These are phyloP conservation scores for Drosophila aldrichi DNA, from an alignment of 2,888 invertebrate genomes.

Conservation along the genomic window DNA sequence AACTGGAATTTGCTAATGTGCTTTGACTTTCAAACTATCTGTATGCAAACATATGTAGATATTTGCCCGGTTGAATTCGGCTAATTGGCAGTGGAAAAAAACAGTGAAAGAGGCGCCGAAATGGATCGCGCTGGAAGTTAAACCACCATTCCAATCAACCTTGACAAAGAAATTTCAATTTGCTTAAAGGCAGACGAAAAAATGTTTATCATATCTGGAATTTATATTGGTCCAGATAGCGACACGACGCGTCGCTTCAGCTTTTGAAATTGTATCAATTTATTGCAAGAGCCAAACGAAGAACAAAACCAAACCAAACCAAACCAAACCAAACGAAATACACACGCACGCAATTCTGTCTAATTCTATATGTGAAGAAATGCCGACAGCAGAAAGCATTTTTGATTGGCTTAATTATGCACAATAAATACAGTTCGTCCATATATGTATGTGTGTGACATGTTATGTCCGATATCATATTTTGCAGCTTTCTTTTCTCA, in stretches of 20 bases:
- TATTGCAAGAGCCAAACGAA: constrained; percentile 14
- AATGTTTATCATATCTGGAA: constrained; percentile 26
- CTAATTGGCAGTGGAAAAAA: constrained; percentile 55
- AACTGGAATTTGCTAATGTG: constrained; percentile 36
- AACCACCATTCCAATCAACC: constrained; percentile 53
- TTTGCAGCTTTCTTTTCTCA: constrained; percentile 69
- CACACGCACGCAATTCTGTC: constrained; percentile 42
- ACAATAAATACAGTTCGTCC: constrained; percentile 54
- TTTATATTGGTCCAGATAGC: constrained; percentile 25
- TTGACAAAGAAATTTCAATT: constrained; percentile 72
- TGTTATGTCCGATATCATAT: constrained; percentile 24
- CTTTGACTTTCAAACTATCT: constrained; percentile 41
- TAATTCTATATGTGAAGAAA: constrained; percentile 42
- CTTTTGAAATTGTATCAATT: constrained; percentile 38
- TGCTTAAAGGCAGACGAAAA: constrained; percentile 42
- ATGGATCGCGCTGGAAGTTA: constrained; percentile 10
- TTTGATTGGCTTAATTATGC: constrained; percentile 75
- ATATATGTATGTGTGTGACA: constrained; percentile 25
- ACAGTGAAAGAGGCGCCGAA: constrained; percentile 1
- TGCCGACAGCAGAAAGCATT: constrained; percentile 43
- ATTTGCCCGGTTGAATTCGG: constrained; percentile 63
- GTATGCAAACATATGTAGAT: constrained; percentile 17
- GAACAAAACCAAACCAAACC: constrained; percentile 13
- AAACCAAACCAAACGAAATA: constrained; percentile 20
- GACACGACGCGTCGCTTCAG: constrained; percentile 8